Percentiles rank a stretch among this genome's conserved stretches.
Conservation (phyloP, 1,140 invertebrate species). For the Drosophila teissieri region DNA sequence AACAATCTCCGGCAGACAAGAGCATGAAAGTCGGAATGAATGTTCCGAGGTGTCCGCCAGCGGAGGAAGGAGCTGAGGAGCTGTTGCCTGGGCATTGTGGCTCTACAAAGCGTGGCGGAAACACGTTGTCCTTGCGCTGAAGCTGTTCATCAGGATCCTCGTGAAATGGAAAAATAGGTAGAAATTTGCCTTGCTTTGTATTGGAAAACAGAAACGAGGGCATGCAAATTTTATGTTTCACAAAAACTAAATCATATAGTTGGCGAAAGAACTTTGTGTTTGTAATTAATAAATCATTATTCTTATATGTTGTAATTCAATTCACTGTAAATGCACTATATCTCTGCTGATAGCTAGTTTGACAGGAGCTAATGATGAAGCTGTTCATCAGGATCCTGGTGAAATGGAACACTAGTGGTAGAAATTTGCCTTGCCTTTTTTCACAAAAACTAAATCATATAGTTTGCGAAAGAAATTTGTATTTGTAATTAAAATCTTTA, state of each 20-base stretch:
- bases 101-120: conserved; percentile 47
- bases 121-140: conserved; percentile 28
- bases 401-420: too few relatives aligned
- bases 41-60: conserved; percentile 55
- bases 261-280: too few relatives aligned
- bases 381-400: too few relatives aligned
- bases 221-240: neutral
- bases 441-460: too few relatives aligned
- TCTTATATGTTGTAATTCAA: too few relatives aligned
- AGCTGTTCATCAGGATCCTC: conserved; percentile 13
- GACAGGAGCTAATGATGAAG: too few relatives aligned
- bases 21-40: conserved; percentile 67
- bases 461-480: too few relatives aligned
- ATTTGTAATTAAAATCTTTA: too few relatives aligned
- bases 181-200: neutral
- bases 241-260: too few relatives aligned
- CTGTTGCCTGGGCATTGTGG: conserved; percentile 54
- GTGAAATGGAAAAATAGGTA: neutral
- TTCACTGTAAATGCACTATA: neutral
- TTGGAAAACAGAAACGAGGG: too few relatives aligned
- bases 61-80: neutral
- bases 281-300: too few relatives aligned
- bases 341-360: neutral
- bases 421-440: too few relatives aligned
- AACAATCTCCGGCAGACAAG: conserved; percentile 56